Conservation (phyloP, 2,797 vertebrate species). For the Tadarida brasiliensis region DNA sequence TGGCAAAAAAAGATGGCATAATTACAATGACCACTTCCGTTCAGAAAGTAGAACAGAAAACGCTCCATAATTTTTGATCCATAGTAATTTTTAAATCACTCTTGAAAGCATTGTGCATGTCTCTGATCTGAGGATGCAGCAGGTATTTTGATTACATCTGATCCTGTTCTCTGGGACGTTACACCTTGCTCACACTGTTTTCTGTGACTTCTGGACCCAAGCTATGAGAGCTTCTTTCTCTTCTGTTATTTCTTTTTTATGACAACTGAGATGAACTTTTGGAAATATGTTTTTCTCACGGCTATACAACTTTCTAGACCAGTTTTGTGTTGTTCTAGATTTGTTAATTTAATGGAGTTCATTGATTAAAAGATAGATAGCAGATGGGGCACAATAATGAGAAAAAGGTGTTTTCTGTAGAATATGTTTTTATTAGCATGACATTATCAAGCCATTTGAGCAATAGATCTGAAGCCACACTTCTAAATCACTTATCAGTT, state of each 20-base stretch:
- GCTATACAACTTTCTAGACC: neutral
- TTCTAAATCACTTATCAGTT: neutral
- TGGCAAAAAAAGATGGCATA: neutral
- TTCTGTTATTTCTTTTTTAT: neutral
- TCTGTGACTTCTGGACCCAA: neutral
- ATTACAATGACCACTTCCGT: neutral
- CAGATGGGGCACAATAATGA: neutral
- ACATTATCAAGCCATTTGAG: neutral
- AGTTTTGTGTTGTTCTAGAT: neutral
- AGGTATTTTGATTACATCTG: neutral
- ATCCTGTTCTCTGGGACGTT: neutral
- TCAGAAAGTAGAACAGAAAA: neutral
- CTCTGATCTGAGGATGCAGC: neutral
- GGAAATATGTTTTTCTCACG: neutral
- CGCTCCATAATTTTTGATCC: neutral
- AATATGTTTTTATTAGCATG: neutral
- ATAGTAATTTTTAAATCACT: neutral
- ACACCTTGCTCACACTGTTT: neutral
- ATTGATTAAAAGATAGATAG: neutral
- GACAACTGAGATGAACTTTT: neutral
- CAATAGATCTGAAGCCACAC: neutral
- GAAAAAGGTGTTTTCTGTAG: neutral
- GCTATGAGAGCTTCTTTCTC: neutral
- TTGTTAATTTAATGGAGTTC: neutral
- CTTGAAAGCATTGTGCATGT: neutral